phyloP scores from a whole-genome alignment of 2,113 vertebrate genomes.

The Notothenia coriiceps region DNA sequence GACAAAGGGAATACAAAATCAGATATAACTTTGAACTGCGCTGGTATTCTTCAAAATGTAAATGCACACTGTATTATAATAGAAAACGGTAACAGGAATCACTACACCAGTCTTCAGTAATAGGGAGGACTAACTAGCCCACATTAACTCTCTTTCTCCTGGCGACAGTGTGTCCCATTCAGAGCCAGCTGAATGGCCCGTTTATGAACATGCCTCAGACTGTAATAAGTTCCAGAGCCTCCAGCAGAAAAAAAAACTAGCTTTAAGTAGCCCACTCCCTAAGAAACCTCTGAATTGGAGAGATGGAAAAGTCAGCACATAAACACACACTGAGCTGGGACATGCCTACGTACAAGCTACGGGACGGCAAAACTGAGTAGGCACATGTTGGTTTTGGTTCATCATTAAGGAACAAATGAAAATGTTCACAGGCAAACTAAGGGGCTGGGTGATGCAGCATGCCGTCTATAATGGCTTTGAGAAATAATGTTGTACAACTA shows the following conservation, averaged over 20 bases:
- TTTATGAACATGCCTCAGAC: constrained; percentile 80
- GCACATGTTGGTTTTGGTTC: constrained; percentile 68
- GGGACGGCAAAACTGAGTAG: constrained; percentile 68
- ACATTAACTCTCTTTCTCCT: constrained; percentile 75
- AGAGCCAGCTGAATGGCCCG: constrained; percentile 77
- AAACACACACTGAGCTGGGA: constrained; percentile 64
- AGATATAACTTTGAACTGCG: background rate
- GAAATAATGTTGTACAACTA: constrained; percentile 15
- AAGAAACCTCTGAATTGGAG: constrained; percentile 70
- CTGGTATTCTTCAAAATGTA: background rate
- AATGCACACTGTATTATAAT: constrained; percentile 14
- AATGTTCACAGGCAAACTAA: constrained; percentile 43
- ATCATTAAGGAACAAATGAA: constrained; percentile 61
- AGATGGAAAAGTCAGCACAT: constrained; percentile 75
- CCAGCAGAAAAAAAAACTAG: constrained; percentile 47
- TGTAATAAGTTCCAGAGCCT: constrained; percentile 84
- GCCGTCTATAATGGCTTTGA: constrained; percentile 15
- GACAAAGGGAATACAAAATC: background rate
- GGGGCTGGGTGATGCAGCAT: constrained; percentile 26
- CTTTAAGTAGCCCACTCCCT: constrained; percentile 74
- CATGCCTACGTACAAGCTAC: constrained; percentile 29
- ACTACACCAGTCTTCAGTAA: constrained; percentile 46
- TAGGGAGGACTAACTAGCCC: constrained; percentile 66
- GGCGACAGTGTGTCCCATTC: constrained; percentile 79
- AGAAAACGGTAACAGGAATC: constrained; percentile 22